Conservation (phyloP, 2,113 vertebrate genomes). For the Synodontis membranacea region DNA sequence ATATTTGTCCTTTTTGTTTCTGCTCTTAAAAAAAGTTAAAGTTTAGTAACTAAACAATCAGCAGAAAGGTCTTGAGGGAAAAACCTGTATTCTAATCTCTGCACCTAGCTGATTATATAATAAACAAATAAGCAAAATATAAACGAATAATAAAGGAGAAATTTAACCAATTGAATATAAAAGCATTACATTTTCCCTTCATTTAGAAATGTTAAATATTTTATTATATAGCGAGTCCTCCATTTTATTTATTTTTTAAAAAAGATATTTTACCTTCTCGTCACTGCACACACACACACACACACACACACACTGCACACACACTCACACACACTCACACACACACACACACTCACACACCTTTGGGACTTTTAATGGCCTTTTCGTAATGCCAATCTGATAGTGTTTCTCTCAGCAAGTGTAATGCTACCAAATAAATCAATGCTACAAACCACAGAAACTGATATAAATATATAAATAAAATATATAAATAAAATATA, state of each 20-base stretch:
- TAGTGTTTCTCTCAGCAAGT: conserved; percentile 17
- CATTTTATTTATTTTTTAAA: background rate
- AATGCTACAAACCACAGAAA: background rate
- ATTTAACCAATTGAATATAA: background rate
- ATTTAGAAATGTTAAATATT: background rate
- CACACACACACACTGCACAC: too few relatives aligned
- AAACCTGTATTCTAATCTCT: background rate
- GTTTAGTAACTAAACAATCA: background rate
- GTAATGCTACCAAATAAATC: background rate
- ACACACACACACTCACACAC: background rate
- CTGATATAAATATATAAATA: background rate
- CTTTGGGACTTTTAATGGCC: background rate
- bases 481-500: too few relatives aligned
- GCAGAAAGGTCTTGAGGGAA: background rate
- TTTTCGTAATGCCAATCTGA: background rate
- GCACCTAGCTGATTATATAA: background rate
- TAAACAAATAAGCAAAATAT: background rate
- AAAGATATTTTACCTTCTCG: background rate
- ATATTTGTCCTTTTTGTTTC: too few relatives aligned
- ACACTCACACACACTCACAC: background rate
- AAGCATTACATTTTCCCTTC: background rate
- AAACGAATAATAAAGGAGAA: background rate
- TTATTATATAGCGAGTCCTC: background rate
- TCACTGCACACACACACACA: background rate
- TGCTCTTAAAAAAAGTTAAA: background rate